A percentile compares a stretch with the other conserved stretches of the same genome.
Evolutionary conservation across 92 coral and sea anemone genomes (phyloP).

Genomic region (Heteractis magnifica): DNA sequence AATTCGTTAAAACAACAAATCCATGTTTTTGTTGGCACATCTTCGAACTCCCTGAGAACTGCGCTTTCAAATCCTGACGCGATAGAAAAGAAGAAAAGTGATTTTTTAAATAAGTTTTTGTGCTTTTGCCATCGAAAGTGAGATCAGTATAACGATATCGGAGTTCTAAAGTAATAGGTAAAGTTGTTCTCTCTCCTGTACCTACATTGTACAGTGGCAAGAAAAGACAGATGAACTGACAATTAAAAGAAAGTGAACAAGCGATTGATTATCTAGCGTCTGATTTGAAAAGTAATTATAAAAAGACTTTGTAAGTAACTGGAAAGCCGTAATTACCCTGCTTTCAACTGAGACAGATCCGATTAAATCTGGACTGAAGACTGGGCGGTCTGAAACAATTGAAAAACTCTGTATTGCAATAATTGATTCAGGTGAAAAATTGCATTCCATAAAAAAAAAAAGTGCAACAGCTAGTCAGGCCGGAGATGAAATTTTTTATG

Average conservation of each 20-base stretch:
- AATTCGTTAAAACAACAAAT: slow-evolving; percentile 9
- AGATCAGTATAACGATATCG: background rate
- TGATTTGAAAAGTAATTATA: background rate
- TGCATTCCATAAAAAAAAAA: background rate
- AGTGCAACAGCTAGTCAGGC: too few relatives aligned
- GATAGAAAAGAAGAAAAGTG: background rate
- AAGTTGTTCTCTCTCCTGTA: too few relatives aligned
- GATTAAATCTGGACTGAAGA: background rate
- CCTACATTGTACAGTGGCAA: too few relatives aligned
- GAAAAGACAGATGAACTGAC: too few relatives aligned
- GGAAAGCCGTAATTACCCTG: background rate
- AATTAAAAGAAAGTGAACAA: background rate
- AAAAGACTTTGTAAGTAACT: background rate
- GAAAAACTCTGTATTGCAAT: background rate
- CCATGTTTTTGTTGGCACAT: background rate
- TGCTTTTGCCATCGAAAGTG: background rate
- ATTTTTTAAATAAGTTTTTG: background rate
- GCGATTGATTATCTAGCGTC: background rate
- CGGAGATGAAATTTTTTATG: too few relatives aligned
- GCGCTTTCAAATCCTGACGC: background rate
- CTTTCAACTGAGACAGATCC: background rate
- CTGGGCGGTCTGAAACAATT: slow-evolving; percentile 5
- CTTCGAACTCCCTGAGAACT: background rate
- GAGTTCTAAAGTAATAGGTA: background rate
- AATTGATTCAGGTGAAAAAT: background rate